Base-by-base conservation (phyloP, 92 coral and sea anemone species). In the Actinostola sp. region DNA sequence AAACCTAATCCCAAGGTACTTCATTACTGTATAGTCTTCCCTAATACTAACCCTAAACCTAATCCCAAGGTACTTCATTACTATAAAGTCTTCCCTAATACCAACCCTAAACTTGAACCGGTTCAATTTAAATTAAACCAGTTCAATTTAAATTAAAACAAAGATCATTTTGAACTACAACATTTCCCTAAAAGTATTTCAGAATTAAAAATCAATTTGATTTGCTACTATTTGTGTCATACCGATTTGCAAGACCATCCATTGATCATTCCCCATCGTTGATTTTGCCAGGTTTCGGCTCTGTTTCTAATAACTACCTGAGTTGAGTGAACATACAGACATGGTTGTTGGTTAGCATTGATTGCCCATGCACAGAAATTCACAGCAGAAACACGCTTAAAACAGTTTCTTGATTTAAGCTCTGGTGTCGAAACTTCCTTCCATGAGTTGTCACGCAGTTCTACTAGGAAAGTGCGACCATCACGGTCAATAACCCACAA, bases 301-400 rank as follows among this genome's bases (percentile, higher is more conserved):
- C 89, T 78, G 17, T 83, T 88, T 35, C 98, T 73, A 45, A 88
- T 86, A 5, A 92, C 92, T 0, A 94, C 90, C 31, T 92, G 95
- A 20, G 92, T 84, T 5, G 91, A 54, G 19, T 88, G 93, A 19
- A 94, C 98, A 50, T 85, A 94, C 61, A 94, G 51, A 58, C 90
- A 88, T 0, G 93, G 91, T 28, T 88, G 88, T 50, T 94, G 98
- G 73, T 89, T 92, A 13, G 97, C 95, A 23, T 89, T 92, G n/a
- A 94, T 87, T 24, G 98, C 97, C 93, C 97, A 94, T 9, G 98
- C 98, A 92, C 98, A 94, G 15, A 79, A 56, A 39, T 77, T 86
- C 1, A 86, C 95, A 0, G 98, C 95, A 33, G 95, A 88, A 39
- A 94, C 70, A 26, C 98, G 92, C 67, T 94, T 94, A 62, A 94